Percentiles rank a stretch among this genome's conserved stretches.
These are phyloP conservation scores for Heteropelma amictum DNA, from an alignment of 2,888 invertebrate species.

Conservation along the genomic window DNA sequence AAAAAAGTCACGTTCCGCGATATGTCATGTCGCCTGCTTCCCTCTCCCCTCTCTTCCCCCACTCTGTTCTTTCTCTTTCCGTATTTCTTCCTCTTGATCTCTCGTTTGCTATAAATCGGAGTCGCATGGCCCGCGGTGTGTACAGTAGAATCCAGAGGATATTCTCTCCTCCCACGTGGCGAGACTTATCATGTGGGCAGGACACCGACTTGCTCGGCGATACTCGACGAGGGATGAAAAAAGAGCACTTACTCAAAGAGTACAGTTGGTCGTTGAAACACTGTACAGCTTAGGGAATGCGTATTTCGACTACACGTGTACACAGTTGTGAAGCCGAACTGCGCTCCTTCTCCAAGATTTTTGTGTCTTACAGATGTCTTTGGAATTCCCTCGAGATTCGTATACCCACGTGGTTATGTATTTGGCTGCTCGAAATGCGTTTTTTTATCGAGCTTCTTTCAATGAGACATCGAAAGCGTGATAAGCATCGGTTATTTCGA, in stretches of 20 bases:
- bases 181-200: conserved; percentile 63
- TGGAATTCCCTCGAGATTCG: too few relatives aligned
- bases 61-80: background rate
- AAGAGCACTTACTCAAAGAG: background rate
- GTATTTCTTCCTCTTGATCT: conserved; percentile 1
- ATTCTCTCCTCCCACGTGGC: conserved; percentile 59
- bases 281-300: conserved; percentile 17
- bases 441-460: too few relatives aligned
- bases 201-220: conserved; percentile 70
- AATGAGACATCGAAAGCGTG: too few relatives aligned
- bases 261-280: conserved; percentile 53
- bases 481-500: too few relatives aligned
- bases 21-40: conserved; percentile 15
- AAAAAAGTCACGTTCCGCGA: conserved; percentile 29
- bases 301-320: background rate
- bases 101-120: conserved; percentile 48
- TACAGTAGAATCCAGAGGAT: conserved; percentile 34
- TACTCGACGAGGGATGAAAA: conserved; percentile 34
- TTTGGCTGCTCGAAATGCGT: too few relatives aligned
- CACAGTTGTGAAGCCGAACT: too few relatives aligned
- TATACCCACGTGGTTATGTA: too few relatives aligned
- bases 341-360: too few relatives aligned
- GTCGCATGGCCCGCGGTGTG: conserved; percentile 49
- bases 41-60: conserved; percentile 2
- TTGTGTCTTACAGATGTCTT: too few relatives aligned